phyloP scores from a whole-genome alignment of 2,888 invertebrate genomes.

The Eurytoma californica region DNA sequence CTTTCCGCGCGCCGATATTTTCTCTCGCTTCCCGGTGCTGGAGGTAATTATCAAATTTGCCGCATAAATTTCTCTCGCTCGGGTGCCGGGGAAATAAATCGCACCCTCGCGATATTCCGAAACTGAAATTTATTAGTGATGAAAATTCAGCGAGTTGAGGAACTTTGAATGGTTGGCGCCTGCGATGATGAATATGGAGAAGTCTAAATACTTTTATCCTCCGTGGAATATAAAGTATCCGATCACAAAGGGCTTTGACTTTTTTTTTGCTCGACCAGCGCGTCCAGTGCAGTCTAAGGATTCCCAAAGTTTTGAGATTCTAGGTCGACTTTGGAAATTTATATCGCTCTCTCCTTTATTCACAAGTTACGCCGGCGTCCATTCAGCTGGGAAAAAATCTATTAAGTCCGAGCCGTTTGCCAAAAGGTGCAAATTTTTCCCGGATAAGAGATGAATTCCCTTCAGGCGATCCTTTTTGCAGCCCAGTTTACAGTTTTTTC shows the following conservation, averaged over 20 bases:
- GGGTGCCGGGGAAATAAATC: conserved; percentile 6
- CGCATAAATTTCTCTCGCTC: not conserved
- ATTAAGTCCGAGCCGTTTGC: conserved; percentile 41
- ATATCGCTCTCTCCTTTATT: conserved; percentile 40
- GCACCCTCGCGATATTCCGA: conserved; percentile 23
- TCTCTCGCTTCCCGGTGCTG: not conserved
- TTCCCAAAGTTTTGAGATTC: conserved; percentile 45
- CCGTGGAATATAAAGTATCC: conserved; percentile 48
- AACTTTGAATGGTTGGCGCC: conserved; percentile 29
- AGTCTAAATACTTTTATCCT: conserved; percentile 51
- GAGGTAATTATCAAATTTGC: conserved; percentile 39
- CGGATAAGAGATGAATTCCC: conserved; percentile 14
- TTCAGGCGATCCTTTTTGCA: not conserved
- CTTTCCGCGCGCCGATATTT: too few species aligned
- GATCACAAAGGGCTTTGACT: conserved; percentile 27
- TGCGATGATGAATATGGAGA: conserved; percentile 47
- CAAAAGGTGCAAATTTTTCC: conserved; percentile 25
- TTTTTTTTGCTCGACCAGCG: conserved; percentile 1
- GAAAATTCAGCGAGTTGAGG: conserved; percentile 42
- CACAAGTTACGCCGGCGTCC: conserved; percentile 30
- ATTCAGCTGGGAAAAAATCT: conserved; percentile 42
- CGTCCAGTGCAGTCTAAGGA: conserved; percentile 33
- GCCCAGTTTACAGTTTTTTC: not conserved
- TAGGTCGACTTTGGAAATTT: conserved; percentile 45
- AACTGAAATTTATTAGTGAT: conserved; percentile 44